Evolutionary conservation across 53 echinoderm and acorn worm species (phyloP).

Genomic region (Holothuria leucospilota): DNA sequence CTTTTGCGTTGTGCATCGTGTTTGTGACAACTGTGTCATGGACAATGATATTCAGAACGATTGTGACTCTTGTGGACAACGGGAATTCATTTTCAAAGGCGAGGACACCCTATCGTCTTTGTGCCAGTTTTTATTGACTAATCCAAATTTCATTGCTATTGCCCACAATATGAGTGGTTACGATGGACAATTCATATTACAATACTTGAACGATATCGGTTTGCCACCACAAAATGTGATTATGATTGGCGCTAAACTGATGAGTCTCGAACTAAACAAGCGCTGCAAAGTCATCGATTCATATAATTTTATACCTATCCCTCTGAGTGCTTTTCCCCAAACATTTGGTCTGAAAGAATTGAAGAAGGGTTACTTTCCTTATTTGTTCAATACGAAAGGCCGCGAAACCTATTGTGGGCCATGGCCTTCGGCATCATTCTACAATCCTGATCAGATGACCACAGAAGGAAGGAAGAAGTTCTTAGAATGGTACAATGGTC

Average conservation of each 20-base stretch:
- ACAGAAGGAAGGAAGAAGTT: neutral
- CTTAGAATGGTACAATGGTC: neutral
- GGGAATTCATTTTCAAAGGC: conserved; percentile 45
- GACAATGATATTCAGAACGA: conserved; percentile 31
- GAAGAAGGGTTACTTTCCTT: too few relatives aligned
- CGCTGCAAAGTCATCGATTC: conserved; percentile 40
- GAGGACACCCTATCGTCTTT: conserved; percentile 12
- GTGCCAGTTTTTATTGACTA: conserved; percentile 30
- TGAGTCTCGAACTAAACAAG: conserved; percentile 20
- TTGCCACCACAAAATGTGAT: conserved; percentile 29
- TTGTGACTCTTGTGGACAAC: neutral
- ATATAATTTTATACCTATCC: conserved; percentile 40
- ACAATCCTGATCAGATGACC: conserved; percentile 9
- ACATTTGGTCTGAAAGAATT: conserved; percentile 23
- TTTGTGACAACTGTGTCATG: too few relatives aligned
- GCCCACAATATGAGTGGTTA: too few relatives aligned
- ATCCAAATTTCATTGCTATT: neutral
- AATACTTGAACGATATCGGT: conserved; percentile 3
- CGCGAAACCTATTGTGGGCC: neutral
- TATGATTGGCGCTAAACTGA: conserved; percentile 42
- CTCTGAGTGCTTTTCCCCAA: conserved; percentile 3
- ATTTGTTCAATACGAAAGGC: neutral
- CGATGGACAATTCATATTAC: conserved; percentile 47
- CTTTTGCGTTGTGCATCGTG: too few relatives aligned
- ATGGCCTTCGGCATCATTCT: neutral